phyloP scores from a whole-genome alignment of 1,140 invertebrate genomes.

The Drosophila ficusphila region DNA sequence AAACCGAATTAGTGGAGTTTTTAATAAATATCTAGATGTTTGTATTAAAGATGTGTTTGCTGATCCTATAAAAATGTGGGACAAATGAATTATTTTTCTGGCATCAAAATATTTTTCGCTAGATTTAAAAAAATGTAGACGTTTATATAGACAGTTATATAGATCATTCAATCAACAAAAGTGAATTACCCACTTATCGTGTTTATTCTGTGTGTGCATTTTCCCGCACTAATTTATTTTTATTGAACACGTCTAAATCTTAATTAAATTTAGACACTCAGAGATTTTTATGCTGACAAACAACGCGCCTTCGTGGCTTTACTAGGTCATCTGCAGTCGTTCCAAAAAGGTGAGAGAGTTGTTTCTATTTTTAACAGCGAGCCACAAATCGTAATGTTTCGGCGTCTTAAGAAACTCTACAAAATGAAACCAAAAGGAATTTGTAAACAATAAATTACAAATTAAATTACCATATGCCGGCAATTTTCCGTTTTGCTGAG shows the following conservation, averaged over 20 bases:
- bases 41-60: no score
- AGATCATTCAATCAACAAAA: no score
- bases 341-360: slow-evolving; percentile 43
- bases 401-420: slow-evolving; percentile 8
- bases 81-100: no score
- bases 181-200: no score
- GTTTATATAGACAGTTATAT: no score
- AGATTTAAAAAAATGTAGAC: no score
- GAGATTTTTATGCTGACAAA: slow-evolving; percentile 27
- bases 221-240: slow-evolving; percentile 48
- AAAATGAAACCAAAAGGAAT: slow-evolving; percentile 36
- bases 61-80: no score
- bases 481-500: slow-evolving; percentile 46
- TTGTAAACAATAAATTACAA: slow-evolving; percentile 65
- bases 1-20: no score
- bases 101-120: no score
- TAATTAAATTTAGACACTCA: slow-evolving; percentile 47
- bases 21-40: no score
- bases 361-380: slow-evolving; percentile 24
- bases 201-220: slow-evolving; percentile 4
- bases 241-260: slow-evolving; percentile 44
- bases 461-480: slow-evolving; percentile 52
- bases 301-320: slow-evolving; percentile 4
- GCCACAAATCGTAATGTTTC: slow-evolving; percentile 54
- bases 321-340: slow-evolving; percentile 45